phyloP scores from a whole-genome alignment of 2,113 vertebrate genomes.

The Myotis davidii region DNA sequence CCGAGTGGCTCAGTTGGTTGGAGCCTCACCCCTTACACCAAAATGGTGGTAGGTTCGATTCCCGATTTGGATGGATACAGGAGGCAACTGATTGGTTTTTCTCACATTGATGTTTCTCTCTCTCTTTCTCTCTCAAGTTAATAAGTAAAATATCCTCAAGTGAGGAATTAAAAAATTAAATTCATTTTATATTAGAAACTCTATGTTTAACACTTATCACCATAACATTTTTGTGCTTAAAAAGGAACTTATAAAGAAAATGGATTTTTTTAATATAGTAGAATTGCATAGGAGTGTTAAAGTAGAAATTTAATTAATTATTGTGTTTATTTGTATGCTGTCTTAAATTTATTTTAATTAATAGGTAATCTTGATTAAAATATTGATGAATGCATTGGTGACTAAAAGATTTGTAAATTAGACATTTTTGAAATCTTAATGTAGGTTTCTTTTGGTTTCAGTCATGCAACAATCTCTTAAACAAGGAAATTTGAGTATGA shows the following conservation, averaged over 20 bases:
- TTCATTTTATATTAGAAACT: not conserved
- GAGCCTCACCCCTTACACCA: not conserved
- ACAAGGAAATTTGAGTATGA: not conserved
- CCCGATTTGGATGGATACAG: not conserved
- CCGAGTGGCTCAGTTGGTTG: not conserved
- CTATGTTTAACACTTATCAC: not conserved
- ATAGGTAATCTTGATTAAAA: not conserved
- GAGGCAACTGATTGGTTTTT: not conserved
- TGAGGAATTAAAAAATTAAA: not conserved
- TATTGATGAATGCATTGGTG: not conserved
- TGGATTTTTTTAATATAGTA: not conserved
- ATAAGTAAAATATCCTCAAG: not conserved
- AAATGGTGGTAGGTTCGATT: not conserved
- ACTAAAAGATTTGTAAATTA: constrained; percentile 36
- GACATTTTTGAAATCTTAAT: constrained; percentile 28
- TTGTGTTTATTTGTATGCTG: not conserved
- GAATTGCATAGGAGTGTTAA: constrained; percentile 13
- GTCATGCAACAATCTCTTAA: not conserved
- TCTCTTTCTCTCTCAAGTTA: not conserved
- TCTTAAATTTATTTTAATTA: constrained; percentile 52
- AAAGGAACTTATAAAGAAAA: not conserved
- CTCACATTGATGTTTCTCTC: not conserved
- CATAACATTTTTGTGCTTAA: constrained; percentile 1
- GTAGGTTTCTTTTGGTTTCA: constrained; percentile 3
- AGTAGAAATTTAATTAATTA: constrained; percentile 19